Evolutionary conservation across 1,140 invertebrate genomes (phyloP).

Genomic region (Sitobion miscanthi): DNA sequence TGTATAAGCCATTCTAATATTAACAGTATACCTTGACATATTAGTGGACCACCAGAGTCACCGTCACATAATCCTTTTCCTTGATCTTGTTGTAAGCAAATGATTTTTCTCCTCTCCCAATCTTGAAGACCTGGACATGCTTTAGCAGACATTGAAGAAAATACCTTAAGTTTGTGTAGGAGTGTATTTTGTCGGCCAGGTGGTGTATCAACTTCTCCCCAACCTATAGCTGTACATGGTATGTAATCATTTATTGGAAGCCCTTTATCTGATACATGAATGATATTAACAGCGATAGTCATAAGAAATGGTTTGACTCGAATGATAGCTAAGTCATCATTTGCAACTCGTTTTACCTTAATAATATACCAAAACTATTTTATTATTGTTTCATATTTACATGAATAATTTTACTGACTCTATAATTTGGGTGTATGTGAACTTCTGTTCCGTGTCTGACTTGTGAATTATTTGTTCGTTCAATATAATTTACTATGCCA

Average conservation of each 20-base stretch:
- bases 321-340: conserved; percentile 58
- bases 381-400: neutral
- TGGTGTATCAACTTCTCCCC: conserved; percentile 58
- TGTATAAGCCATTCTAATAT: neutral
- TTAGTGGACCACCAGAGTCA: conserved; percentile 58
- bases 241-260: conserved; percentile 56
- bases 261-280: conserved; percentile 57
- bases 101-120: conserved; percentile 57
- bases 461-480: conserved; percentile 40
- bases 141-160: conserved; percentile 57
- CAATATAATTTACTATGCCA: conserved; percentile 57
- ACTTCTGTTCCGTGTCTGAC: conserved; percentile 52
- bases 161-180: conserved; percentile 57
- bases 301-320: conserved; percentile 57
- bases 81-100: conserved; percentile 58
- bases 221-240: conserved; percentile 58
- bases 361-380: neutral
- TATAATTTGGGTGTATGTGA: conserved; percentile 56
- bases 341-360: conserved; percentile 57
- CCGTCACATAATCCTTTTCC: conserved; percentile 59
- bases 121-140: conserved; percentile 58
- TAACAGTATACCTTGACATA: conserved; percentile 55
- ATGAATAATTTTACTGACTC: conserved; percentile 18
- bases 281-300: conserved; percentile 45
- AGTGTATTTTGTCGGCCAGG: conserved; percentile 49